Base-by-base conservation (phyloP, 2,888 invertebrate species). In the Tachina grossa region DNA sequence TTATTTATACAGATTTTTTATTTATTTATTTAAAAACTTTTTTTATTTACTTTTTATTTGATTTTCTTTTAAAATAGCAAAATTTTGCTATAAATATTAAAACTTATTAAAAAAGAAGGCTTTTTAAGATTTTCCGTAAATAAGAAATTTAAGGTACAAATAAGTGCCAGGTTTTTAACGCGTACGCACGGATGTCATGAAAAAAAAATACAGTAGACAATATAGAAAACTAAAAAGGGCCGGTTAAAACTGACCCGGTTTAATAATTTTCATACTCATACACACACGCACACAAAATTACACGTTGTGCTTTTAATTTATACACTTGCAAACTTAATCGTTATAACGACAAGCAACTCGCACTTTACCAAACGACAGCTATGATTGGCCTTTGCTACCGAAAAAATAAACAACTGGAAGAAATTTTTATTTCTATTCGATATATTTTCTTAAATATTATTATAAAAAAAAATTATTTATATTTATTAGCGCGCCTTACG, bases 171-270 rank as follows among this genome's bases (percentile, higher is more conserved):
- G 69, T 79, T 79, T 49, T 79, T 69, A 61, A 71, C 69, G 75
- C 75, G 49, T 22, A 63, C 65, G 22, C 41, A 1, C 2, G 14
- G 41, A 39, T 45, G 19, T 43, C 49, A 41, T 19, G 9, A 1
- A 66, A 16, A 45, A 57, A 41, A 53, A 65, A 4, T 19, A 47
- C 6, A 43, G 65, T 5, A 71, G 45, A 16, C 9, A 8, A 11
- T 10, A 16, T 51, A 57, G 16, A 47, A 79, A 72, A 31, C 11
- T 39, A 4, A 39, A 53, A 53, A 31, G 43, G 2, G 51, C 19
- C 14, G 41, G 9, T n/a, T 74, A 75, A 79, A 74, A 69, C 69
- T 75, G 84, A 75, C 79, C 77, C 81, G 84, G 57, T 84, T 84
- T 43, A 41, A 66, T 39, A 39, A 11, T 45, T 57, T 47, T 57